phyloP scores from a whole-genome alignment of 2,888 invertebrate genomes.

The Trachelus stipa region DNA sequence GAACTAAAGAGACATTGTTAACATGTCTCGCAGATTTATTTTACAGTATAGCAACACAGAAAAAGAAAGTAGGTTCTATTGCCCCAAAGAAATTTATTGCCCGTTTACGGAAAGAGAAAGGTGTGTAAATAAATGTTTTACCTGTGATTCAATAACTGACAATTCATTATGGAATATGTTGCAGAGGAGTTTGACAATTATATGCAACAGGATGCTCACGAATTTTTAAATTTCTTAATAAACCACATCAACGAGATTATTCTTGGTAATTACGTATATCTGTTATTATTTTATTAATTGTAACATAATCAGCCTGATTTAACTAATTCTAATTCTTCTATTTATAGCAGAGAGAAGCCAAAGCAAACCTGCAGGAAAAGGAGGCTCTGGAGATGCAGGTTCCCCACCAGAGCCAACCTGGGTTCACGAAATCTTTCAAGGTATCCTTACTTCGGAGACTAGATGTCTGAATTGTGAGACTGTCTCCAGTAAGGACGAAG shows the following conservation, averaged over 20 bases:
- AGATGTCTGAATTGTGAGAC: slow-evolving; percentile 99
- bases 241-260: slow-evolving; percentile 99
- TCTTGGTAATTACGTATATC: slow-evolving; percentile 76
- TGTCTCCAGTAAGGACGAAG: slow-evolving; percentile 99
- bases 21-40: slow-evolving; percentile 99
- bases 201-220: slow-evolving; percentile 99
- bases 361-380: slow-evolving; percentile 71
- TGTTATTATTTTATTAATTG: not conserved
- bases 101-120: slow-evolving; percentile 97
- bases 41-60: slow-evolving; percentile 99
- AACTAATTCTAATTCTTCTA: slow-evolving; percentile 16
- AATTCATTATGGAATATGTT: slow-evolving; percentile 55
- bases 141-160: not conserved
- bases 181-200: slow-evolving; percentile 99
- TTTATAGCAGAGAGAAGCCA: slow-evolving; percentile 80
- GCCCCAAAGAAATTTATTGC: slow-evolving; percentile 99
- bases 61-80: slow-evolving; percentile 99
- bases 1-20: slow-evolving; percentile 96
- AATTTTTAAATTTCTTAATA: slow-evolving; percentile 98
- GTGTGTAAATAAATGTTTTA: slow-evolving; percentile 66
- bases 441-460: slow-evolving; percentile 98
- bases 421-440: slow-evolving; percentile 99
- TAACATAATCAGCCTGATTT: not conserved
- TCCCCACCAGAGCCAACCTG: slow-evolving; percentile 90
- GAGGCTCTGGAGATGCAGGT: slow-evolving; percentile 70